phyloP scores from a whole-genome alignment of 2,113 vertebrate species.

The Gavia stellata region DNA sequence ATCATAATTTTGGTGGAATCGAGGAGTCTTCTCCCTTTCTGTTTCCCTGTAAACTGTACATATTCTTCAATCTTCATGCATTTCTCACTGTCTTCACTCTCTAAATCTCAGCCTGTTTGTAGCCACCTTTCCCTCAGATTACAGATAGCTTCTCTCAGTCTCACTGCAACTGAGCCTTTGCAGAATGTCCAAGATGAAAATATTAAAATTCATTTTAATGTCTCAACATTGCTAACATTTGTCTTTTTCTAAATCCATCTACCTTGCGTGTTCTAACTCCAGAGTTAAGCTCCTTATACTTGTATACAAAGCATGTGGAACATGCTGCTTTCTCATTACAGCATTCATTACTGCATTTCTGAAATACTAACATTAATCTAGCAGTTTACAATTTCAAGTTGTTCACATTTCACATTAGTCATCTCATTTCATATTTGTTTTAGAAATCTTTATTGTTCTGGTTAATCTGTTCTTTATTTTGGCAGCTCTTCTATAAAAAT shows the following conservation, averaged over 20 bases:
- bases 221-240: neutral
- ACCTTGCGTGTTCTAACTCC: neutral
- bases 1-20: neutral
- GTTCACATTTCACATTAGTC: neutral
- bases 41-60: neutral
- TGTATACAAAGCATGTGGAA: neutral
- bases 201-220: neutral
- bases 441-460: neutral
- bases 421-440: neutral
- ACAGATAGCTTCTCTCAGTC: neutral
- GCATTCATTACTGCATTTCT: neutral
- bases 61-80: rapidly evolving
- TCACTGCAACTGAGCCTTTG: neutral
- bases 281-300: neutral
- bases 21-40: neutral
- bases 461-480: neutral
- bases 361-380: neutral
- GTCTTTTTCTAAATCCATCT: neutral
- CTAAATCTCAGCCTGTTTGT: neutral
- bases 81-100: neutral
- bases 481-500: neutral
- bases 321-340: rapidly evolving
- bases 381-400: neutral
- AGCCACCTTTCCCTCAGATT: neutral
- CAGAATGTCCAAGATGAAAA: neutral